phyloP scores from a whole-genome alignment of 2,113 vertebrate genomes.

The Percina caprodes region DNA sequence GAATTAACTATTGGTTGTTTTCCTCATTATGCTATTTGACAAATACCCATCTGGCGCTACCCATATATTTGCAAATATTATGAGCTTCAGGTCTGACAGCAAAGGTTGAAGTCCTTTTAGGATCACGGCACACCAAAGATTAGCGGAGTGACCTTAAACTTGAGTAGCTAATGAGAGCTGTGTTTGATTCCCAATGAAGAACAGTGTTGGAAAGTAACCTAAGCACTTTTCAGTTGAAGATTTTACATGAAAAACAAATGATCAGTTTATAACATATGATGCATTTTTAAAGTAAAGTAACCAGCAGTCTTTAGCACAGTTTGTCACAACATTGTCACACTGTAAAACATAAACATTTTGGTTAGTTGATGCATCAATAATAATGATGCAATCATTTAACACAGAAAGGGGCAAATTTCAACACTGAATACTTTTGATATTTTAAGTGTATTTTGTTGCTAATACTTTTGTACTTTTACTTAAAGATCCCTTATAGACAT shows the following conservation, averaged over 20 bases:
- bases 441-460: not conserved
- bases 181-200: constrained; percentile 20
- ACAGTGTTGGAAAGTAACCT: not conserved
- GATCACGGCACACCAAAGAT: constrained; percentile 38
- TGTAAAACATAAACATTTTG: not conserved
- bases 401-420: too few relatives aligned
- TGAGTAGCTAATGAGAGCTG: constrained; percentile 9
- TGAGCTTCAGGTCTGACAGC: constrained; percentile 46
- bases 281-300: not conserved
- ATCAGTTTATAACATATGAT: not conserved
- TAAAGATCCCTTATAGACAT: not conserved
- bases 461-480: not conserved
- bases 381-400: not conserved
- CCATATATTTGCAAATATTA: constrained; percentile 71
- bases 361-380: not conserved
- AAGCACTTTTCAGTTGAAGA: constrained; percentile 2
- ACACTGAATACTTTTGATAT: not conserved
- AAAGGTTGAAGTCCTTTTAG: constrained; percentile 49
- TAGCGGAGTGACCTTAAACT: constrained; percentile 37
- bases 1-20: constrained; percentile 45
- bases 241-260: not conserved
- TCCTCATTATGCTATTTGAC: constrained; percentile 43
- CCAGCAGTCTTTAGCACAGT: not conserved
- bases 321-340: too few relatives aligned
- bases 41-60: constrained; percentile 62